phyloP scores from a whole-genome alignment of 2,797 vertebrate genomes.

The Melanotaenia parkinsoni region DNA sequence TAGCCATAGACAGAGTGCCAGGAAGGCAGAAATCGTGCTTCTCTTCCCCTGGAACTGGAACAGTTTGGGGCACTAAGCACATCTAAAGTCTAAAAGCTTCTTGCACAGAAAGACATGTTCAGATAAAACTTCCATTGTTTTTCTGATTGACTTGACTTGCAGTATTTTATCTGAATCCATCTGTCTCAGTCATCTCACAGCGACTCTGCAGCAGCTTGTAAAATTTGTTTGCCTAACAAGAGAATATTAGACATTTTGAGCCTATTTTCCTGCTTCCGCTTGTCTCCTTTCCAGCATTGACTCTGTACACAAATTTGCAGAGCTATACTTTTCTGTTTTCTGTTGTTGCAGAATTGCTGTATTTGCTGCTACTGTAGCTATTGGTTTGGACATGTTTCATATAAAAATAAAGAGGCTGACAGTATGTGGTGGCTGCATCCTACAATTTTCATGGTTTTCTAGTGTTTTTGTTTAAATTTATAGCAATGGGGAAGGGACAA shows the following conservation, averaged over 20 bases:
- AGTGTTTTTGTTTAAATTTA: background rate
- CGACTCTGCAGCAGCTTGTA: background rate
- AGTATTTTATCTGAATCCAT: background rate
- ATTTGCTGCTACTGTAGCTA: no score
- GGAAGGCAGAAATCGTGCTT: background rate
- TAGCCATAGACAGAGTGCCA: background rate
- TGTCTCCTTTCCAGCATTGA: background rate
- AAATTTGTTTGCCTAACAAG: background rate
- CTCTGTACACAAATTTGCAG: background rate
- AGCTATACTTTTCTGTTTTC: no score
- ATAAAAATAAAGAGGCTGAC: no score
- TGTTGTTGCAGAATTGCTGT: no score
- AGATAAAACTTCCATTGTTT: background rate
- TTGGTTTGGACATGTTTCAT: no score
- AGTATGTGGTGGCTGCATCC: no score
- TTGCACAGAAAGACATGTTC: background rate
- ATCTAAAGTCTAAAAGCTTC: background rate
- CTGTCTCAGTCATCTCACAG: background rate
- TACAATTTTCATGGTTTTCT: background rate
- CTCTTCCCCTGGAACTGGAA: background rate
- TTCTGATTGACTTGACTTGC: background rate
- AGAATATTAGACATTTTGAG: background rate
- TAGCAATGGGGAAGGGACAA: background rate
- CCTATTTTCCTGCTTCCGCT: background rate
- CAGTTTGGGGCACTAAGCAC: background rate